These are phyloP conservation scores for Mormyrus hasselquistii DNA, from an alignment of 2,797 vertebrate species.

Conservation along the genomic window DNA sequence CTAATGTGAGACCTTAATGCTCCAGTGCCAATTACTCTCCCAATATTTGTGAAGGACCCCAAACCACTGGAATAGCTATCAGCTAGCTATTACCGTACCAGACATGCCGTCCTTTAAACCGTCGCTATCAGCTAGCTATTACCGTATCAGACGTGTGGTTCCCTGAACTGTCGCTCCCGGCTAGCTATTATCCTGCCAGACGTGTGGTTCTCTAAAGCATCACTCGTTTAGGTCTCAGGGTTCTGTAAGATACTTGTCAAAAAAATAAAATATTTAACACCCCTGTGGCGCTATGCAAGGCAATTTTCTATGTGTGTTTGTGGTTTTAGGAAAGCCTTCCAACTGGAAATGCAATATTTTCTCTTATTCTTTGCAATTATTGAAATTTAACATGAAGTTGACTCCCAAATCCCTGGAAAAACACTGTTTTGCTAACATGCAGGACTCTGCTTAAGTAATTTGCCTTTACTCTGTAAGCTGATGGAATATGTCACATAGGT, in stretches of 20 bases:
- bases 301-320: not conserved
- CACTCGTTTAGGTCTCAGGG: not conserved
- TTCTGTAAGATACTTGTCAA: not conserved
- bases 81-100: not conserved
- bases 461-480: not conserved
- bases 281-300: not conserved
- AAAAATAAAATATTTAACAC: not conserved
- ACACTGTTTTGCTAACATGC: not conserved
- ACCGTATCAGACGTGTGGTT: not conserved
- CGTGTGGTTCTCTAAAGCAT: not conserved
- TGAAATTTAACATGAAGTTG: not conserved
- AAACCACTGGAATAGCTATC: not conserved
- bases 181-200: conserved; percentile 7
- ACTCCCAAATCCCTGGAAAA: not conserved
- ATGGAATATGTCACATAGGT: conserved; percentile 3
- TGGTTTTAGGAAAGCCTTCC: not conserved
- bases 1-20: not conserved
- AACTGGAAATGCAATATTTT: not conserved
- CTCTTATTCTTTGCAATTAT: conserved; percentile 1
- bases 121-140: conserved; percentile 6
- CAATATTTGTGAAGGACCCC: not conserved
- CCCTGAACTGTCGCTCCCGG: not conserved
- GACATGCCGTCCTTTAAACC: not conserved
- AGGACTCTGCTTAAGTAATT: not conserved
- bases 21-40: not conserved